Evolutionary conservation across 2,797 vertebrate species (phyloP).

Genomic region (Babyrousa celebensis): DNA sequence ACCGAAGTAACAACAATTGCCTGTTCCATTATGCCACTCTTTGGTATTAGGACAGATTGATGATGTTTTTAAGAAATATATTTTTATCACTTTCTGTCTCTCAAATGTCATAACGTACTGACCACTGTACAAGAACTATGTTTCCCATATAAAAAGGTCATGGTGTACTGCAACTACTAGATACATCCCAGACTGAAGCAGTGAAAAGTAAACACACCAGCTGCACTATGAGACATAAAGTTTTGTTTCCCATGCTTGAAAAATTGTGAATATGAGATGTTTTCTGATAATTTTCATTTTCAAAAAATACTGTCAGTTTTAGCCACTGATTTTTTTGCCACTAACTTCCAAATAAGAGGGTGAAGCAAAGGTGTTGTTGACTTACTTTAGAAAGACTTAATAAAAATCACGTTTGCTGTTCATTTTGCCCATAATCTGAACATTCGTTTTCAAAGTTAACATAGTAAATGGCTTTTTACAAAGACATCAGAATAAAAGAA

Average conservation of each 20-base stretch:
- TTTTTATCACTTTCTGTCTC: conserved; percentile 42
- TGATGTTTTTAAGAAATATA: conserved; percentile 1
- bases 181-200: not conserved
- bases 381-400: conserved; percentile 57
- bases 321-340: not conserved
- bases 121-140: not conserved
- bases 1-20: not conserved
- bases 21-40: not conserved
- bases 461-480: not conserved
- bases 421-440: conserved; percentile 6
- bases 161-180: not conserved
- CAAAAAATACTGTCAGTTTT: not conserved
- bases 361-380: not conserved
- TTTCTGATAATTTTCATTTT: conserved; percentile 27
- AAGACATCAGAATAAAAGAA: conserved; percentile 49
- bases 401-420: conserved; percentile 17
- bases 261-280: not conserved
- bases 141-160: not conserved
- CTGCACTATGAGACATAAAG: not conserved
- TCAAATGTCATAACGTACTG: not conserved
- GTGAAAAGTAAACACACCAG: not conserved
- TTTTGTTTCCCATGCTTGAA: not conserved
- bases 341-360: conserved; percentile 18
- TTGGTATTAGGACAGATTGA: not conserved
- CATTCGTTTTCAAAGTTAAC: conserved; percentile 29